Evolutionary conservation across 1,140 invertebrate genomes (phyloP).

Genomic region (Pectinophora gossypiella): DNA sequence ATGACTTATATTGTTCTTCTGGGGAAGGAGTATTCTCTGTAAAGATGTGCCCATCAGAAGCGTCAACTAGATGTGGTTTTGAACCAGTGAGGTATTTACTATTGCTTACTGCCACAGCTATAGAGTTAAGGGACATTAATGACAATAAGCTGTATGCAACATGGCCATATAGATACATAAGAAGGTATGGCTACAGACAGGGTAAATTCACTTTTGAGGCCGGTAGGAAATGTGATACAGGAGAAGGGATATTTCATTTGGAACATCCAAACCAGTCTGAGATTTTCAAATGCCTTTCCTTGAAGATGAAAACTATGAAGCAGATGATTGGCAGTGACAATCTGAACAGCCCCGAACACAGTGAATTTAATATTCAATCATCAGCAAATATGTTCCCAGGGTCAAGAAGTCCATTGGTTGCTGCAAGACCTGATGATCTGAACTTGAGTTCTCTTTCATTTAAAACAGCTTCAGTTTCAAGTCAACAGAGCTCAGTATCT

Average conservation of each 20-base stretch:
- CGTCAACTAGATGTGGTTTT: conserved; percentile 84
- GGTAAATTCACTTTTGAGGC: conserved; percentile 93
- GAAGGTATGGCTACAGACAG: conserved; percentile 87
- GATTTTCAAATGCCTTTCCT: conserved; percentile 85
- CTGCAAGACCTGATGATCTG: conserved; percentile 76
- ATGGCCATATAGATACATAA: conserved; percentile 92
- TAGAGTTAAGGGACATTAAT: conserved; percentile 83
- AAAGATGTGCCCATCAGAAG: conserved; percentile 85
- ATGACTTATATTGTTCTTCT: conserved; percentile 89
- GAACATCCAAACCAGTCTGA: conserved; percentile 87
- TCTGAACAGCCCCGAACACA: conserved; percentile 80
- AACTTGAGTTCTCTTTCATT: conserved; percentile 68
- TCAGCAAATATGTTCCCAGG: conserved; percentile 84
- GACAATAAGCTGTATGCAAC: conserved; percentile 81
- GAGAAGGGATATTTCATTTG: conserved; percentile 89
- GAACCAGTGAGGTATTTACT: conserved; percentile 83
- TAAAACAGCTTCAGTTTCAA: conserved; percentile 60
- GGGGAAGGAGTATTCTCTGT: conserved; percentile 87
- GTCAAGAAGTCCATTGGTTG: conserved; percentile 82
- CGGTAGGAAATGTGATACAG: conserved; percentile 90
- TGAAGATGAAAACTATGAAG: conserved; percentile 91
- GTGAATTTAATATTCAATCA: conserved; percentile 84
- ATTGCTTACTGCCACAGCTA: conserved; percentile 82
- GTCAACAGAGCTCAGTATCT: conserved; percentile 51
- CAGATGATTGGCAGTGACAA: conserved; percentile 83